phyloP scores from a whole-genome alignment of 2,888 invertebrate species.

The Andrena fulva region DNA sequence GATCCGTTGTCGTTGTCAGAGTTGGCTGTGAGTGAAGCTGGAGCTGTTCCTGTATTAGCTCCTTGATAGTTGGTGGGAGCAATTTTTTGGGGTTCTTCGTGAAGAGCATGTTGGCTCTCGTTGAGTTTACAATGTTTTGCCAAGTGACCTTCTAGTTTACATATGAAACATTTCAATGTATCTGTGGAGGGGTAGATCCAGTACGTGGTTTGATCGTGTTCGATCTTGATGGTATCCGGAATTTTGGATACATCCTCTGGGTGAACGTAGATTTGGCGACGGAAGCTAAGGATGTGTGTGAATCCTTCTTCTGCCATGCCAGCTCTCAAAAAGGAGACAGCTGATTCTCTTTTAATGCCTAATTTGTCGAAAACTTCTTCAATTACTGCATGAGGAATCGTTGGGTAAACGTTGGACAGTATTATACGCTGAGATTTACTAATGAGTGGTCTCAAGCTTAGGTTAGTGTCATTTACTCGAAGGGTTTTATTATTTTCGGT shows the following conservation, averaged over 20 bases:
- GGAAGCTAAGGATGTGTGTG: not conserved
- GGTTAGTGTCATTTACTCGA: not conserved
- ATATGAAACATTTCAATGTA: conserved; percentile 4
- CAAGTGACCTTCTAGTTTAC: conserved; percentile 1
- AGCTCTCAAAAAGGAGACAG: conserved; percentile 63
- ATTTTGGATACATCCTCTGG: not conserved
- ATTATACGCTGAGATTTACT: conserved; percentile 40
- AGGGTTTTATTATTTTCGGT: not conserved
- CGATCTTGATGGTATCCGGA: not conserved
- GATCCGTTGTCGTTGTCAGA: not conserved
- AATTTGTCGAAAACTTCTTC: conserved; percentile 42
- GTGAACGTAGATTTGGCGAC: not conserved
- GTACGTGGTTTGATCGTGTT: not conserved
- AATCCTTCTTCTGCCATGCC: conserved; percentile 2
- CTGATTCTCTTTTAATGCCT: conserved; percentile 57
- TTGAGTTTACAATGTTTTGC: conserved; percentile 2
- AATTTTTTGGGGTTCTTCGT: not conserved
- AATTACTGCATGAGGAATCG: conserved; percentile 21
- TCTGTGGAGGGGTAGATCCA: conserved; percentile 3
- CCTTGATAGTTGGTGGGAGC: not conserved
- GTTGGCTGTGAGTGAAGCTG: not conserved
- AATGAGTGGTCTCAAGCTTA: conserved; percentile 53
- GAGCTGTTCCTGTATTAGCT: not conserved
- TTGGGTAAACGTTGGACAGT: conserved; percentile 69
- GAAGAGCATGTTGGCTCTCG: not conserved